Evolutionary conservation across 1,140 invertebrate species (phyloP), one percentile per base, ranked within the genome.

Genomic region (Cataglyphis hispanica): DNA sequence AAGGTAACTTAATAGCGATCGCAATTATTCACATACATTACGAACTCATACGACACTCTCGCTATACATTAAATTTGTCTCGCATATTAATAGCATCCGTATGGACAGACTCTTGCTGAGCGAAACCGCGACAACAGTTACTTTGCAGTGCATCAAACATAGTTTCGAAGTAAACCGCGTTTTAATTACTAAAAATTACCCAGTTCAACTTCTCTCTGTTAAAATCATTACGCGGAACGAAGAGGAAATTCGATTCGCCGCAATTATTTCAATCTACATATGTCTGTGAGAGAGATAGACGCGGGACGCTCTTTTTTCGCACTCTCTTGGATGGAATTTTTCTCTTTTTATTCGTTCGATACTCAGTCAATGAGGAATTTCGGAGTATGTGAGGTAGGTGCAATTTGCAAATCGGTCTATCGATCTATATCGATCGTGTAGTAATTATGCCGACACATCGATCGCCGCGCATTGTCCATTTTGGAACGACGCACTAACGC

Each of bases 381-480:
- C 11, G 46, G 10, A 7, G 16, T 53, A 34, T 43, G 19, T 25
- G 8, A 31, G 7, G 13, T 43, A n/a, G 53, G 16, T 31, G 31
- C 25, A 74, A 34, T 25, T 74, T n/a, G 53, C 78, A 16, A 61
- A 58, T 31, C 67, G 67, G 67, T 60, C 53, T 60, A 37, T 60
- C 37, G 75, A 58, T 81, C 31, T 43, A 81, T 43, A 81, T 81
- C 25, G 66, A 72, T 83, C 67, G 78, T 34, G 67, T 43, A 43
- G 37, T 83, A 83, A 83, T 83, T 83, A 83, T n/a, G 53, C 50
- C 37, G 37, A 37, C 78, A 83, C 53, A 53, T 83, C 67, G 67
- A 83, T 72, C 78, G 78, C 53, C 34, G 67, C 34, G 67, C 67
- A 83, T 83, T 83, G 67, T 83, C 67, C 78, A 83, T 72, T 83